Evolutionary conservation across 2,888 invertebrate species (phyloP).

Genomic region (Stenoptilia bipunctidactyla): DNA sequence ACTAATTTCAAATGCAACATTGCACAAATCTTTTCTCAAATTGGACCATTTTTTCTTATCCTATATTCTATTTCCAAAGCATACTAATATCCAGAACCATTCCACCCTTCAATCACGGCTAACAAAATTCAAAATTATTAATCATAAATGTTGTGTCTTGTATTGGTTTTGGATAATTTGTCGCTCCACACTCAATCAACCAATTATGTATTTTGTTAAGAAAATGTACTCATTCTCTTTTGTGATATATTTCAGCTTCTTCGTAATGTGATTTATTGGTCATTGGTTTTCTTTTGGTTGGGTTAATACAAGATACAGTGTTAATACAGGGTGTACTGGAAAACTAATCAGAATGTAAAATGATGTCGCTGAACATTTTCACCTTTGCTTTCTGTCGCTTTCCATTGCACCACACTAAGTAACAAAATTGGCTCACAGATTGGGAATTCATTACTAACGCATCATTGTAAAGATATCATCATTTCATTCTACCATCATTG

Average conservation of each 20-base stretch:
- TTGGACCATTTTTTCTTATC: slow-evolving; percentile 11
- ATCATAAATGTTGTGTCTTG: slow-evolving; percentile 63
- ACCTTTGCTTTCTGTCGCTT: slow-evolving; percentile 66
- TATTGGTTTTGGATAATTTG: slow-evolving; percentile 56
- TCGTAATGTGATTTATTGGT: slow-evolving; percentile 65
- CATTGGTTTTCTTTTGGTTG: slow-evolving; percentile 71
- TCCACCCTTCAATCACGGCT: slow-evolving; percentile 64
- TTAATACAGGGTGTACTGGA: slow-evolving; percentile 67
- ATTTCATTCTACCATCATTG: slow-evolving; percentile 59
- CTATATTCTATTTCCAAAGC: slow-evolving; percentile 23
- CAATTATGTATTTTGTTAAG: slow-evolving; percentile 16
- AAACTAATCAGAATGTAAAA: slow-evolving; percentile 56
- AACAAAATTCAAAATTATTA: slow-evolving; percentile 55
- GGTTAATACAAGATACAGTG: slow-evolving; percentile 72
- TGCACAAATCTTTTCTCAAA: slow-evolving; percentile 12
- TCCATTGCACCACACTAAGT: slow-evolving; percentile 66
- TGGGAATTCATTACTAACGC: slow-evolving; percentile 70
- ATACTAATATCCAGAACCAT: slow-evolving; percentile 59
- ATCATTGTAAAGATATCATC: slow-evolving; percentile 64
- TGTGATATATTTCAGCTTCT: slow-evolving; percentile 70
- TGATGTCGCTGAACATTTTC: slow-evolving; percentile 41
- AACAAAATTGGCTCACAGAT: slow-evolving; percentile 67
- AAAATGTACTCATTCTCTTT: slow-evolving; percentile 42
- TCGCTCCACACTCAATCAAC: neutral
- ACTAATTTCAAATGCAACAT: slow-evolving; percentile 1